These are phyloP conservation scores for Netelia inedita DNA, from an alignment of 2,888 invertebrate genomes.

Conservation along the genomic window DNA sequence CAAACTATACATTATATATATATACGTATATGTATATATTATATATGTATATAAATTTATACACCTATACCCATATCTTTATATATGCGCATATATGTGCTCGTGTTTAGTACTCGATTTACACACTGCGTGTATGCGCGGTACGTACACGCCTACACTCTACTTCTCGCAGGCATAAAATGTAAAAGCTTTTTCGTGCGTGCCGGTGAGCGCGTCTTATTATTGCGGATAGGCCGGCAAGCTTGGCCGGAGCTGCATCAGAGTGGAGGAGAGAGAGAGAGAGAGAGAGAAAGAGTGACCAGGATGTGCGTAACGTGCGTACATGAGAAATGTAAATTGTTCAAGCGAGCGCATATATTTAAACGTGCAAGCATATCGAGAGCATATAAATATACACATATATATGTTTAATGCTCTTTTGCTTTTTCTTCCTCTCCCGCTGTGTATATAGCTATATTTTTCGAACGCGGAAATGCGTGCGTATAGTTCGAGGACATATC, in stretches of 20 bases:
- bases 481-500: slow-evolving; percentile 58
- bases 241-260: background rate
- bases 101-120: background rate
- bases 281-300: background rate
- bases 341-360: slow-evolving; percentile 4
- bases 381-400: background rate
- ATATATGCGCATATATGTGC: background rate
- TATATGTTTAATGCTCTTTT: background rate
- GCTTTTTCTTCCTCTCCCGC: background rate
- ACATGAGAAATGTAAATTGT: slow-evolving; percentile 54
- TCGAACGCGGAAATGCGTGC: slow-evolving; percentile 60
- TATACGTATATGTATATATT: background rate
- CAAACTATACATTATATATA: background rate
- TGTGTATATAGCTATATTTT: slow-evolving; percentile 23
- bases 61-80: background rate
- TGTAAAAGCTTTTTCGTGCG: slow-evolving; percentile 20
- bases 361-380: slow-evolving; percentile 7
- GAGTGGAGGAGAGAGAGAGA: background rate
- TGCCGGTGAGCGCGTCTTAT: slow-evolving; percentile 14
- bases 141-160: slow-evolving; percentile 13
- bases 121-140: background rate
- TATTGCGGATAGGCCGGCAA: background rate
- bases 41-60: background rate
- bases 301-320: slow-evolving; percentile 55
- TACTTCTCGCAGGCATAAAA: slow-evolving; percentile 12